A percentile compares a stretch with the other conserved stretches of the same genome.
phyloP scores from a whole-genome alignment of 2,113 vertebrate species.

The Cyprinodon variegatus region DNA sequence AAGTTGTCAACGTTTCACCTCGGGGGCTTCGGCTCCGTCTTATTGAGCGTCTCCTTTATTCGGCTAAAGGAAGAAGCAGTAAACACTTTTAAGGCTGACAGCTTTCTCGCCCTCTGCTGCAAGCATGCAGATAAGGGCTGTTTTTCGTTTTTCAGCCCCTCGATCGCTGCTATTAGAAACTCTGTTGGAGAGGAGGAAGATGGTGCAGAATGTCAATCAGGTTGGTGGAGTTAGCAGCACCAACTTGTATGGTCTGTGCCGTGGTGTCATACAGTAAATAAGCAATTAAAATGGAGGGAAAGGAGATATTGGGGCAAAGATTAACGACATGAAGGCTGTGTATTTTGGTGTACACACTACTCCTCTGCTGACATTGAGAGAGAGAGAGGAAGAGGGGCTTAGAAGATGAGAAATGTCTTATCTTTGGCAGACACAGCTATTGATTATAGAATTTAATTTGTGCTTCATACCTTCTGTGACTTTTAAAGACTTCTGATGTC shows the following conservation, averaged over 20 bases:
- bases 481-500: conserved; percentile 46
- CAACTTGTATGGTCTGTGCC: conserved; percentile 23
- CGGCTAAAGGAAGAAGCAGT: conserved; percentile 44
- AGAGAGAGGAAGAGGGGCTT: conserved; percentile 35
- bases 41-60: conserved; percentile 47
- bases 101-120: conserved; percentile 67
- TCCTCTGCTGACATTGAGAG: conserved; percentile 22
- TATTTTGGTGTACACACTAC: conserved; percentile 20
- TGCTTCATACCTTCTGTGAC: conserved; percentile 54
- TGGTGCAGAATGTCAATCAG: conserved; percentile 37
- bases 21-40: conserved; percentile 45
- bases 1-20: conserved; percentile 44
- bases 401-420: conserved; percentile 57
- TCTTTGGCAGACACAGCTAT: conserved; percentile 69
- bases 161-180: conserved; percentile 65
- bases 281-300: conserved; percentile 66
- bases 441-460: conserved; percentile 75
- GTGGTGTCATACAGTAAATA: conserved; percentile 55
- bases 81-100: conserved; percentile 55
- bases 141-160: conserved; percentile 52
- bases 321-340: conserved; percentile 31
- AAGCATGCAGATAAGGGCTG: conserved; percentile 69
- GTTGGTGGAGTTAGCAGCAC: conserved; percentile 23
- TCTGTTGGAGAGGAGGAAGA: conserved; percentile 47
- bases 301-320: conserved; percentile 40